These are phyloP conservation scores for Scolopax bukidnonensis DNA, from an alignment of 2,797 vertebrate species.

Conservation along the genomic window DNA sequence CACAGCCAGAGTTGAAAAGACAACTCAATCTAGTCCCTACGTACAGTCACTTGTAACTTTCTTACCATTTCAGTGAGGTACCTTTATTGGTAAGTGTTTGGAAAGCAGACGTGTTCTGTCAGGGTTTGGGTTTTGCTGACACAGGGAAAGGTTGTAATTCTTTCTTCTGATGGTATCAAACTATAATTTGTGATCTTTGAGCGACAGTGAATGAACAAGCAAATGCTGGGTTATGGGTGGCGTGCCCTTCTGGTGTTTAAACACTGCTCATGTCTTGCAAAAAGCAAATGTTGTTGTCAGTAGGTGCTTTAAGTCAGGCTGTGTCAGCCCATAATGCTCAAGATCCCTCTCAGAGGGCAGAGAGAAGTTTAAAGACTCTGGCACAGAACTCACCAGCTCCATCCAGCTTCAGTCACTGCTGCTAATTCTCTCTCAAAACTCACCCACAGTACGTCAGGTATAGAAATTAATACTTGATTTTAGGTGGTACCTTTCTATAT, in stretches of 20 bases:
- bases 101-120: background rate
- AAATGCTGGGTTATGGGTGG: background rate
- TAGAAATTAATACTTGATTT: background rate
- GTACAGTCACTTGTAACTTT: background rate
- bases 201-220: background rate
- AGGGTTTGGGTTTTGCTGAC: background rate
- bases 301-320: background rate
- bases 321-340: background rate
- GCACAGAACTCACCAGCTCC: background rate
- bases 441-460: background rate
- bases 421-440: background rate
- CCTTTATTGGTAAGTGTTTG: background rate
- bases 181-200: background rate
- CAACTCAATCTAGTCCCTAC: background rate
- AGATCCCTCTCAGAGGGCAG: background rate
- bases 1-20: background rate
- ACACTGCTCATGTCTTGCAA: background rate
- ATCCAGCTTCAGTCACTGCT: background rate
- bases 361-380: background rate
- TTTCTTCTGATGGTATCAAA: background rate
- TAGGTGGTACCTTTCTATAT: background rate
- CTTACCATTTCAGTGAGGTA: background rate
- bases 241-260: background rate
- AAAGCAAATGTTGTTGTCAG: background rate
- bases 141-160: background rate